Evolutionary conservation across 2,797 vertebrate species (phyloP).

Genomic region (Microcaecilia unicolor): DNA sequence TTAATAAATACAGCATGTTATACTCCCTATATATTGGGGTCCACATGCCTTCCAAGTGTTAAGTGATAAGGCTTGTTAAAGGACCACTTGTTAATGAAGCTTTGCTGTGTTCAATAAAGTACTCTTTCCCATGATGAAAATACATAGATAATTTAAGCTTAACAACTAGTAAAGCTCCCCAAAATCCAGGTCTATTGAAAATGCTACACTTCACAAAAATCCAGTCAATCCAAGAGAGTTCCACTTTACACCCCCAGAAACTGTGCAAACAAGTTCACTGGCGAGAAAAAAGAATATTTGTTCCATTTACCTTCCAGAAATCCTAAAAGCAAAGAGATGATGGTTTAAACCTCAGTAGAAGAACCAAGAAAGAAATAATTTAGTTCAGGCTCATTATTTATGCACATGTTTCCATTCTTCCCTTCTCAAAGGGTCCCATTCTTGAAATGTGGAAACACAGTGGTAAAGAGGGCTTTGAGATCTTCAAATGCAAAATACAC

Average conservation of each 20-base stretch:
- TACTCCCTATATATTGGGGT: too few species aligned
- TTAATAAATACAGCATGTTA: too few species aligned
- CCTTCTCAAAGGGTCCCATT: constrained; percentile 8
- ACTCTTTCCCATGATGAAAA: constrained; percentile 19
- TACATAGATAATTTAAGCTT: constrained; percentile 14
- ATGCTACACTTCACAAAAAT: constrained; percentile 21
- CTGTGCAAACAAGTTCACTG: too few species aligned
- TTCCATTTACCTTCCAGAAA: constrained; percentile 20
- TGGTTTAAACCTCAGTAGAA: neutral
- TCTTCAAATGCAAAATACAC: neutral
- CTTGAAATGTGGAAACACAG: neutral
- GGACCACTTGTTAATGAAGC: too few species aligned
- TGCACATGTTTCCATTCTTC: constrained; percentile 15
- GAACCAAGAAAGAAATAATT: constrained; percentile 7
- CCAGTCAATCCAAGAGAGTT: constrained; percentile 30
- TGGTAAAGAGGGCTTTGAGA: constrained; percentile 5
- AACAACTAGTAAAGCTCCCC: too few species aligned
- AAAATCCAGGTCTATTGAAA: too few species aligned
- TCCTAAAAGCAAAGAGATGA: constrained; percentile 17
- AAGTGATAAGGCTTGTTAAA: too few species aligned
- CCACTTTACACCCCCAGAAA: constrained; percentile 16
- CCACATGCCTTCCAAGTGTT: too few species aligned
- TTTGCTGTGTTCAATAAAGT: too few species aligned
- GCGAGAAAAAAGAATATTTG: too few species aligned
- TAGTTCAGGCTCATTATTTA: constrained; percentile 7